Evolutionary conservation across 2,113 vertebrate species (phyloP).

Genomic region (Malaclemys terrapin): DNA sequence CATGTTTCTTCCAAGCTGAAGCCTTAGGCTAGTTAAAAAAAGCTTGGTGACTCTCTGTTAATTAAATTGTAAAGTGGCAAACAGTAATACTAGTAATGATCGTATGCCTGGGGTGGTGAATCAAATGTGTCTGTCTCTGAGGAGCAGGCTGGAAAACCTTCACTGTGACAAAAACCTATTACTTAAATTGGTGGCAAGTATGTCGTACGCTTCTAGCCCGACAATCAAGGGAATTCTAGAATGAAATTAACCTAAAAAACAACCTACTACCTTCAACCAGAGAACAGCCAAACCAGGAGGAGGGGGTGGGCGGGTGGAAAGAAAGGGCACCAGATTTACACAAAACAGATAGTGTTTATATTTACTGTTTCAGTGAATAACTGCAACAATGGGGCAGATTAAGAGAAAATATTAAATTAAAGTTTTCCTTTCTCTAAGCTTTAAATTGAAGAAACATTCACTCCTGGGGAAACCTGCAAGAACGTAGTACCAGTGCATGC

Average conservation of each 20-base stretch:
- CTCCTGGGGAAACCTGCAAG: background rate
- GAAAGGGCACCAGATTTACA: background rate
- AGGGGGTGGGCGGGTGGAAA: background rate
- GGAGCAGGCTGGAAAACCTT: constrained; percentile 30
- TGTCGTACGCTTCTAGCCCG: background rate
- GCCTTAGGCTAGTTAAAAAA: constrained; percentile 41
- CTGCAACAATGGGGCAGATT: background rate
- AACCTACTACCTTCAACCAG: background rate
- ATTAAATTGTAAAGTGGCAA: constrained; percentile 65
- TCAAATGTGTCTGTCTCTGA: constrained; percentile 33
- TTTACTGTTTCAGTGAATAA: background rate
- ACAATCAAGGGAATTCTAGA: background rate
- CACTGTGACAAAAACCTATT: constrained; percentile 7
- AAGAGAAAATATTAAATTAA: background rate
- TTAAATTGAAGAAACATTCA: background rate
- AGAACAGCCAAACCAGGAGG: background rate
- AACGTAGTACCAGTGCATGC: background rate
- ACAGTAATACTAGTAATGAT: constrained; percentile 41
- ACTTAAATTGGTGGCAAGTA: constrained; percentile 21
- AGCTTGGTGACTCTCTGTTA: constrained; percentile 13
- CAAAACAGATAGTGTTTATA: background rate
- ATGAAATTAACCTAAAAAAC: background rate
- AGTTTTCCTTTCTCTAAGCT: background rate
- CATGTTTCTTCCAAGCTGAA: background rate
- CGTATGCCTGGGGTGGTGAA: background rate